These are phyloP conservation scores for Chrysomallon squamiferum DNA, from an alignment of 1,140 invertebrate species.

Conservation along the genomic window DNA sequence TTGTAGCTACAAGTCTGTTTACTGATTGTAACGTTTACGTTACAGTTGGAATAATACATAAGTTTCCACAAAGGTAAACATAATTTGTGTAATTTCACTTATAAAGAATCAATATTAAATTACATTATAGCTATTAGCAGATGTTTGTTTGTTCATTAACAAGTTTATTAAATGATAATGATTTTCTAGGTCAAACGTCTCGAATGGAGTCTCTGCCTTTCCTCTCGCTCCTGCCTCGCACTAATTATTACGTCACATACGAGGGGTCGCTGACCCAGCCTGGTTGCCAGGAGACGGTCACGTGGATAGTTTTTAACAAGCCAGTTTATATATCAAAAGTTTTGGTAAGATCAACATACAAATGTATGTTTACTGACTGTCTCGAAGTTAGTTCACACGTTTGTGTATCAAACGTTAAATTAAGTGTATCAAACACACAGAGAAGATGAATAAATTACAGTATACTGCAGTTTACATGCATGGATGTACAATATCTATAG, in stretches of 20 bases:
- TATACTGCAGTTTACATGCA: not conserved
- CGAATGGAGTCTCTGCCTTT: slow-evolving; percentile 35
- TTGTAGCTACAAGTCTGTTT: too few relatives aligned
- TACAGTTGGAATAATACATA: too few relatives aligned
- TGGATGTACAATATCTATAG: not conserved
- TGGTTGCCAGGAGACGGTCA: slow-evolving; percentile 62
- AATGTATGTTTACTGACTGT: too few relatives aligned
- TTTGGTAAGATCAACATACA: not conserved
- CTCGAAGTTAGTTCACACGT: too few relatives aligned
- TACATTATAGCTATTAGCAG: too few relatives aligned
- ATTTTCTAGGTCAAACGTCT: slow-evolving; percentile 33
- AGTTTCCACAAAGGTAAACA: not conserved
- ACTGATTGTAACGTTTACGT: too few relatives aligned
- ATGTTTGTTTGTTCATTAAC: too few relatives aligned
- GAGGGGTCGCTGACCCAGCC: slow-evolving; percentile 62
- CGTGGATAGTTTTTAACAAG: slow-evolving; percentile 63
- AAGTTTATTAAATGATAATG: too few relatives aligned
- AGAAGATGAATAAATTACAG: slow-evolving; percentile 2
- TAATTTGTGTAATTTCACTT: not conserved
- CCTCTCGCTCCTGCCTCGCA: slow-evolving; percentile 43
- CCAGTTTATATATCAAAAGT: slow-evolving; percentile 57
- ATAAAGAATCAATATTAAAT: too few relatives aligned
- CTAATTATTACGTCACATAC: slow-evolving; percentile 59
- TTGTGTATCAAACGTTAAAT: not conserved
- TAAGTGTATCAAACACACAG: not conserved